Base-by-base conservation (phyloP, 2,888 invertebrate genomes). In the Dioctria rufipes region DNA sequence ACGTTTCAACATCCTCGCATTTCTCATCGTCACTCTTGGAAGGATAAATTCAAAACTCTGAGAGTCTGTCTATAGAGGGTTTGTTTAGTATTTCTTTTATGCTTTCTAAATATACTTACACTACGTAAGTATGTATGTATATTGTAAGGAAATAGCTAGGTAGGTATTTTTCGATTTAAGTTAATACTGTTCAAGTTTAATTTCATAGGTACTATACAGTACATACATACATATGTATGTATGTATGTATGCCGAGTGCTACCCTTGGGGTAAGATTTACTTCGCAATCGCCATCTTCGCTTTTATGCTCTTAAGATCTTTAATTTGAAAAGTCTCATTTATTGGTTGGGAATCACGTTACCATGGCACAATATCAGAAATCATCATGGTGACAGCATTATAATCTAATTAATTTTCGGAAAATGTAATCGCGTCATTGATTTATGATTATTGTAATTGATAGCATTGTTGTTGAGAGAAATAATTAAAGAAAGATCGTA, bases 331-430 rank as follows among this genome's bases (percentile, higher is more conserved):
- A 69, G 37, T 69, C 25, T 25, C 69, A 69, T 69, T 51, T 51
- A 51, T 5, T 39, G 25, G n/a, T 42, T 42, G 39, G 37, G 37
- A 69, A 69, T 69, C 49, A 51, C 49, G 51, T 69, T 69, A 37
- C 37, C 69, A 46, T 69, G 37, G 39, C 49, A 49, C 25, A 54
- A 46, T 69, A 69, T 51, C 69, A 51, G 51, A 51, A 69, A 69
- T 69, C 69, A 69, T 39, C 51, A 69, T 39, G 39, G 3, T 37
- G 51, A 51, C 69, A 69, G 37, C 40, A 51, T 69, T 69, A 69
- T n/a, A 69, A 13, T 13, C 37, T 51, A 69, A 69, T 69, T 69
- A 69, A 69, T 54, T 54, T 54, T 11, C 54, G 54, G 11, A 8
- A n/a, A 54, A 54, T 54, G 54, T 6, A 54, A 54, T 54, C 54